Evolutionary conservation across 2,797 vertebrate genomes (phyloP), one percentile per base, ranked within the genome.

Genomic region (Pristis pectinata): DNA sequence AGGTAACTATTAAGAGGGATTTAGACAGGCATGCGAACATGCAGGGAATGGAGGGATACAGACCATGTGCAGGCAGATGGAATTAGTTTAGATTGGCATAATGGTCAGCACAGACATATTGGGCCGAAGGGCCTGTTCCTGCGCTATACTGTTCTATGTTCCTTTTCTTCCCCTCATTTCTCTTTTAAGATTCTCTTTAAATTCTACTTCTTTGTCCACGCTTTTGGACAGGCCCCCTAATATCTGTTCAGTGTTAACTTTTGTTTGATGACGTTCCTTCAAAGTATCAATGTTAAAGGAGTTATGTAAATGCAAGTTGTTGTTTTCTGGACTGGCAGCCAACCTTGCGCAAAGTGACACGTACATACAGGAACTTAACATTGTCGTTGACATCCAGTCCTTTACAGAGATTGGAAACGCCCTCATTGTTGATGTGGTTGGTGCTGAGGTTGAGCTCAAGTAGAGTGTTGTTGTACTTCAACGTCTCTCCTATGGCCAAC

Each of bases 301-400:
- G 17, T 67, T 49, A 72, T 49, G 44, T 53, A 49, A 93, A 53
- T 94, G 67, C 15, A 93, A 74, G 24, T 56, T 76, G 44, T 76
- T 94, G 37, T 94, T 77, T 7, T n/a, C 13, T 79, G 22, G 79
- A 34, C 70, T 53, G 76, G 19, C 70, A 59, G n/a, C 44, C 41
- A 17, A 53, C 70, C 34, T n/a, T 37, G 77, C 27, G 77, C 13
- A 67, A 94, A 41, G n/a, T 37, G 76, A 80, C 56, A 72, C 96
- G 93, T 96, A 99, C 99, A 98, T 97, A 97, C 59, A 99, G 96
- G 56, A 97, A 97, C 95, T 95, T 95, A 76, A 99, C 97, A 0
- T 96, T 97, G 94, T 98, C 98, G 0, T 99, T 99, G 96, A 95
- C 93, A 96, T 98, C 98, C 77, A 99, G 97, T 17, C 98, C 98